Percentiles rank a stretch among this genome's conserved stretches.
Conservation (phyloP, 2,888 invertebrate species). For the Abrostola tripartita region DNA sequence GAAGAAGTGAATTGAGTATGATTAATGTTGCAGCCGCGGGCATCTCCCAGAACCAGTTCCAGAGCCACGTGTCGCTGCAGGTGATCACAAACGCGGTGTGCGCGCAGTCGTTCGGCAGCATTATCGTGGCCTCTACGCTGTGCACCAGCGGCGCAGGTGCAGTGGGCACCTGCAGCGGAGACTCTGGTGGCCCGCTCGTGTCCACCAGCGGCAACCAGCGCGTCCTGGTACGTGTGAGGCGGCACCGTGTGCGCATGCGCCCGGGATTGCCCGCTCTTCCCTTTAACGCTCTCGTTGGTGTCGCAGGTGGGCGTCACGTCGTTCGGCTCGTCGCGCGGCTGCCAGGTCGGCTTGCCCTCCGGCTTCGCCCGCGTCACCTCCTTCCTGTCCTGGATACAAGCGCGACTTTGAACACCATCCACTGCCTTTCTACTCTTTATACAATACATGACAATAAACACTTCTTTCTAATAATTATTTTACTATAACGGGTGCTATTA, state of each 20-base stretch:
- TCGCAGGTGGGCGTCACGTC: slow-evolving; percentile 54
- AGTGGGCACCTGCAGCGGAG: slow-evolving; percentile 69
- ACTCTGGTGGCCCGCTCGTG: slow-evolving; percentile 61
- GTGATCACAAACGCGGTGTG: slow-evolving; percentile 64
- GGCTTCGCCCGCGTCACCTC: slow-evolving; percentile 57
- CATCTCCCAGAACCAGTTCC: slow-evolving; percentile 50
- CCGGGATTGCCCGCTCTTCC: neutral
- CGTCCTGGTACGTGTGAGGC: slow-evolving; percentile 43
- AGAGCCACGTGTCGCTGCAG: slow-evolving; percentile 73
- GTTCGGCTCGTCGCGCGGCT: slow-evolving; percentile 51
- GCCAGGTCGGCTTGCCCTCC: slow-evolving; percentile 48
- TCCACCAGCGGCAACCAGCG: slow-evolving; percentile 31
- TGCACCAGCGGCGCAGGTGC: slow-evolving; percentile 58
- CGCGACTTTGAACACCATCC: slow-evolving; percentile 27
- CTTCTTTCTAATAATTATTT: no score
- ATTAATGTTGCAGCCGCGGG: slow-evolving; percentile 32
- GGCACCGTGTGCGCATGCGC: neutral
- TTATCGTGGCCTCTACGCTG: slow-evolving; percentile 58
- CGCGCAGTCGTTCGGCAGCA: slow-evolving; percentile 53
- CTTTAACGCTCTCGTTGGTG: neutral
- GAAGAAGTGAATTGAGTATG: no score
- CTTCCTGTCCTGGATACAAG: slow-evolving; percentile 50
- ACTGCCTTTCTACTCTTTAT: neutral
- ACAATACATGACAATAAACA: neutral
- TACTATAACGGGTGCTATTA: no score